Evolutionary conservation across 2,797 vertebrate species (phyloP).

Genomic region (Squalus acanthias): DNA sequence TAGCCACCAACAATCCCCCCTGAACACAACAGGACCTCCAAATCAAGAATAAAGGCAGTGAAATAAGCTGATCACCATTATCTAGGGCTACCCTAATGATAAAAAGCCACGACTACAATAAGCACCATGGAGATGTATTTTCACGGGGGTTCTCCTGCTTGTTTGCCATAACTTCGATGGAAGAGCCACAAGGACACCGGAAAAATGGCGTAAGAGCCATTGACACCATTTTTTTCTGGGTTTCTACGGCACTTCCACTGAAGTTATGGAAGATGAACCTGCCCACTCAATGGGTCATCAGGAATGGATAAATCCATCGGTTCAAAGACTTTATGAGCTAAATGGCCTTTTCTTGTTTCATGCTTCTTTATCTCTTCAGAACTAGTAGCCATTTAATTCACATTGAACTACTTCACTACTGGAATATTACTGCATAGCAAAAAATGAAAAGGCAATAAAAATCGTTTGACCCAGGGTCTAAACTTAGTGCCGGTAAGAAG

Average conservation of each 20-base stretch:
- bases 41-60: neutral
- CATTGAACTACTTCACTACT: neutral
- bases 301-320: neutral
- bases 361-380: neutral
- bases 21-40: neutral
- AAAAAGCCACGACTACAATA: neutral
- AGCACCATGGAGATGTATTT: neutral
- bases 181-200: too few relatives aligned
- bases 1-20: neutral
- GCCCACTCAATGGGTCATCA: neutral
- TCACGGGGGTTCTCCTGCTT: neutral
- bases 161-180: neutral
- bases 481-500: neutral
- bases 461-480: neutral
- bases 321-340: neutral
- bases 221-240: neutral
- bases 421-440: neutral
- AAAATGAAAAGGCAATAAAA: neutral
- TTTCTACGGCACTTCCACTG: neutral
- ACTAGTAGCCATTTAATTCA: neutral
- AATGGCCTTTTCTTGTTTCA: neutral
- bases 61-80: neutral
- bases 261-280: neutral
- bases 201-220: neutral
- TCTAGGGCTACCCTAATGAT: neutral